Percentiles rank a stretch among this genome's conserved stretches.
Evolutionary conservation across 2,797 vertebrate genomes (phyloP).

Genomic region (Neosilurus hyrtlii): DNA sequence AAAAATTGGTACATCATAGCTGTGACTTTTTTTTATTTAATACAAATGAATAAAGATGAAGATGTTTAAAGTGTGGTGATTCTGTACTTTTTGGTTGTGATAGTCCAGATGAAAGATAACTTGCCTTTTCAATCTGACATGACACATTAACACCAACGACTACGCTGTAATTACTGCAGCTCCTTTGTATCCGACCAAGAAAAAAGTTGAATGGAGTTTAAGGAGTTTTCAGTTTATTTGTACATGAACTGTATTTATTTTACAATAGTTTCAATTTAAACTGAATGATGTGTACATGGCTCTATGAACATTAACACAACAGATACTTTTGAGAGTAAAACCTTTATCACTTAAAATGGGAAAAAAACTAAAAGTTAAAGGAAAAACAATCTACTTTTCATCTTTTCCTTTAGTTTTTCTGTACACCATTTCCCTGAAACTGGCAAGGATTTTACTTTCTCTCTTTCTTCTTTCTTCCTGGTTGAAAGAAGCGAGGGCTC

Average conservation of each 20-base stretch:
- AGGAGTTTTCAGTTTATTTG: neutral
- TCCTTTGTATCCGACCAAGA: neutral
- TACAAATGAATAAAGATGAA: no score
- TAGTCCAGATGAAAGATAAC: neutral
- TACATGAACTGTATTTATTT: neutral
- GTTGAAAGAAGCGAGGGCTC: conserved; percentile 94
- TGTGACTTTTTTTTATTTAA: no score
- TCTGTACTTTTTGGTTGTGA: neutral
- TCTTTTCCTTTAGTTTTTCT: conserved; percentile 80
- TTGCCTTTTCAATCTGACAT: neutral
- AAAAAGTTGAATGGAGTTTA: neutral
- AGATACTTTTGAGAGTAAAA: neutral
- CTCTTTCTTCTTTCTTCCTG: conserved; percentile 93
- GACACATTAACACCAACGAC: neutral
- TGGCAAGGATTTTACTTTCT: conserved; percentile 96
- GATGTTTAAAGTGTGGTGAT: no score
- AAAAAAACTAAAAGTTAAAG: neutral
- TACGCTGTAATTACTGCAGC: neutral
- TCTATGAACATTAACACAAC: neutral
- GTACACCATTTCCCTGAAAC: conserved; percentile 92
- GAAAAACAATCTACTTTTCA: conserved; percentile 64
- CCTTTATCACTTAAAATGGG: conserved; percentile 18
- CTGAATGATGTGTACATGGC: neutral
- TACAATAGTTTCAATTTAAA: neutral
- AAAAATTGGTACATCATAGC: no score